Evolutionary conservation across 2,797 vertebrate genomes (phyloP), one percentile per base, ranked within the genome.

Genomic region (Lithobates sylvaticus): DNA sequence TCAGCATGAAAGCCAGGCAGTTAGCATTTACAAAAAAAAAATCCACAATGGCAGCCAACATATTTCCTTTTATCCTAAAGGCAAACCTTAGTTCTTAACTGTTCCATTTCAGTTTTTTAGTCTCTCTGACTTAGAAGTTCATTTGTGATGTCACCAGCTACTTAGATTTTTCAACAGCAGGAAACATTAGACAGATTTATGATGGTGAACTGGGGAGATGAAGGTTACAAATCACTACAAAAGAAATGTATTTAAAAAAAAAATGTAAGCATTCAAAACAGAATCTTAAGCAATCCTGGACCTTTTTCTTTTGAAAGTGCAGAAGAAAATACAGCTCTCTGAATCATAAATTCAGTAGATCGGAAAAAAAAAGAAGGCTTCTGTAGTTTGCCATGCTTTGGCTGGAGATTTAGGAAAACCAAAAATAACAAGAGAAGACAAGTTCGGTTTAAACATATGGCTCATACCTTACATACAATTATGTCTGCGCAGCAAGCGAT

Each of bases 401-500:
- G 42, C 67, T 73, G 23, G 34, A 73, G 75, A 71, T 72, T 78
- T 78, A 72, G 54, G 5, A 58, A 29, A 26, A 74, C 84, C 76
- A 50, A 47, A 81, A 79, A 79, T 75, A 84, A 50, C 34, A 84
- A 15, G 44, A 84, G 76, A 61, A 16, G 32, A 74, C 54, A 83
- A 79, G 70, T 44, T 68, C 16, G 36, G 64, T 83, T 78, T 83
- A 78, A 75, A 78, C 85, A 83, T 78, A 83, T 74, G 81, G 70
- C 44, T 75, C 69, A 79, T 87, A 61, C 81, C 73, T 54, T 87
- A 84, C 76, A 70, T 79, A 74, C 85, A 87, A 76, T 84, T 84
- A 84, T 61, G 76, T 84, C 86, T 84, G 70, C 58, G 75, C 23
- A 70, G 84, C 76, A 84, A 84, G 76, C 68, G 81, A 84, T 87